Evolutionary conservation across 2,888 invertebrate genomes (phyloP).

Genomic region (Drosophila acutilabella): DNA sequence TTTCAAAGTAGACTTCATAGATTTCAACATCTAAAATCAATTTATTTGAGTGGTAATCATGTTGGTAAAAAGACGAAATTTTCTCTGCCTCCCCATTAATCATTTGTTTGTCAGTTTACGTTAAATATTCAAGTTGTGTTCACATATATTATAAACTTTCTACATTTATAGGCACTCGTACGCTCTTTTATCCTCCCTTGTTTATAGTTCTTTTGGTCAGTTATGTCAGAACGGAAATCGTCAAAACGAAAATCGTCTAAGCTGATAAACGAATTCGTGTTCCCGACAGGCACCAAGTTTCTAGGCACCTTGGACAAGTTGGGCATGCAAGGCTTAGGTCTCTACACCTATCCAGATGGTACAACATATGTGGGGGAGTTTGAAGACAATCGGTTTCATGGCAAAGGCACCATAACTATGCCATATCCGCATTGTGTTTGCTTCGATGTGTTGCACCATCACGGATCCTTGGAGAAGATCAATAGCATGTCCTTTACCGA

Average conservation of each 20-base stretch:
- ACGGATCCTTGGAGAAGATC: constrained; percentile 48
- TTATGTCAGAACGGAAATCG: too few species aligned
- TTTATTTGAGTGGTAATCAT: too few species aligned
- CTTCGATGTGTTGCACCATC: constrained; percentile 74
- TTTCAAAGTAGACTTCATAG: too few species aligned
- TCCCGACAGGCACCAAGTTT: constrained; percentile 50
- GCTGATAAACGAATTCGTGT: not conserved
- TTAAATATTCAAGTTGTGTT: not conserved
- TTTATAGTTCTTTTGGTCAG: too few species aligned
- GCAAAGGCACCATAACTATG: constrained; percentile 85
- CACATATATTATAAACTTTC: not conserved
- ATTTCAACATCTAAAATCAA: too few species aligned
- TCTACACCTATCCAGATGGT: constrained; percentile 87
- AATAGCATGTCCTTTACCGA: constrained; percentile 47
- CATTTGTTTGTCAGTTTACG: not conserved
- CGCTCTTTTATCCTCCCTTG: too few species aligned
- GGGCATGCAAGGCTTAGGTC: constrained; percentile 88
- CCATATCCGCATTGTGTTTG: constrained; percentile 40
- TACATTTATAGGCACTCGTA: not conserved
- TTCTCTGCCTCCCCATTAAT: not conserved
- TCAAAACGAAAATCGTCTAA: too few species aligned
- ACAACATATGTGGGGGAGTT: constrained; percentile 88
- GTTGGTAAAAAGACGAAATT: too few species aligned
- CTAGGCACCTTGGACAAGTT: constrained; percentile 80
- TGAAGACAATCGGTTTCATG: constrained; percentile 86